Base-by-base conservation (phyloP, 35 echinoderm and acorn worm genomes). In the Amphiura filiformis region DNA sequence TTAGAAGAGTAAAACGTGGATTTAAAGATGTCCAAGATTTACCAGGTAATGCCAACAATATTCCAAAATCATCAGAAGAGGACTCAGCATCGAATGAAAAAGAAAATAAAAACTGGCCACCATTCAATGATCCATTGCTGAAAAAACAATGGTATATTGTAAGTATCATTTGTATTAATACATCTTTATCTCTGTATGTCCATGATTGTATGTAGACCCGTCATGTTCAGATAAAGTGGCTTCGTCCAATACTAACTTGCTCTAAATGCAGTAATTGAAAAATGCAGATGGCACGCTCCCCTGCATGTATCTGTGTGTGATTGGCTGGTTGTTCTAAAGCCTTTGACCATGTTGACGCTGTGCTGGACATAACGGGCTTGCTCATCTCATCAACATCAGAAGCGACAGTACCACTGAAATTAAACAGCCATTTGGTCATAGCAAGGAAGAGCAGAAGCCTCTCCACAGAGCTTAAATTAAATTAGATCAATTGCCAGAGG, bases 71-170 rank as follows among this genome's bases (percentile, higher is more conserved):
- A n/a, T n/a, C n/a, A n/a, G n/a, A n/a, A n/a, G 38, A 88, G 31
- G 41, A 86, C 7, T 1, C 76, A 14, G 23, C 32, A 0, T 80
- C 37, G 76, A 57, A 81, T 11, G 37, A 87, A 33, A 47, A 86
- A 42, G 64, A 49, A n/a, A 84, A 83, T 3, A n/a, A 23, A 26
- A 3, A 5, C 0, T 94, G 88, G 87, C 77, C 87, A 0, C 32
- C 85, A 31, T 98, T 94, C 76, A 98, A 98, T 65, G 96, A 98
- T 42, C 92, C 92, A 36, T 89, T 98, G 15, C 82, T 98, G 32
- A 36, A 49, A 31, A 98, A 98, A 85, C 96, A 98, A 76, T 98
- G 96, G 96, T 98, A 82, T 84, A 38, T 98, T 61, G 96, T 98
- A 86, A 98, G 96, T 94, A 28, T 49, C 20, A n/a, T n/a, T n/a